Evolutionary conservation across 2,113 vertebrate species (phyloP).

Genomic region (Callospermophilus lateralis): DNA sequence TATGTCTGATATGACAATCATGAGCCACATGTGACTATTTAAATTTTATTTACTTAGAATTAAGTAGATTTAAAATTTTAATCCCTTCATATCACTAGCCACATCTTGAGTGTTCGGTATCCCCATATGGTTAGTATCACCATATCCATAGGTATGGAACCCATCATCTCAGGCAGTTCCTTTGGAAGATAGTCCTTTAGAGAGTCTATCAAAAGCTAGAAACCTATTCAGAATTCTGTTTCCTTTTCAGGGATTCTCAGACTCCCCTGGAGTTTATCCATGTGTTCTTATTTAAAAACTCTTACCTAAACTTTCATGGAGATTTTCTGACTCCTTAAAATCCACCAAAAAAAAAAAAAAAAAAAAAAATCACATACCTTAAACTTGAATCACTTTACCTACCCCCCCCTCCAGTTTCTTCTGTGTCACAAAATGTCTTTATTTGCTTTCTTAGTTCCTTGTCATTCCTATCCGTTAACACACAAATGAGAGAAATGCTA

Average conservation of each 20-base stretch:
- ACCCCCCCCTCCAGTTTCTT: background rate
- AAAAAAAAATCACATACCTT: background rate
- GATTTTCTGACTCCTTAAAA: background rate
- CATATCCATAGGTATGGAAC: background rate
- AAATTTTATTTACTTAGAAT: constrained; percentile 34
- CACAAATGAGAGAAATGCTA: background rate
- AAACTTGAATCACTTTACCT: background rate
- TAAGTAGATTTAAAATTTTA: background rate
- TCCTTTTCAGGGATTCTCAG: background rate
- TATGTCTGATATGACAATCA: background rate
- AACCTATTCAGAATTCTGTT: background rate
- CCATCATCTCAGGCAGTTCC: background rate
- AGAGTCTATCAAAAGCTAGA: background rate
- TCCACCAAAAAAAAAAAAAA: background rate
- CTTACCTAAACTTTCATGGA: background rate
- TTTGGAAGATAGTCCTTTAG: background rate
- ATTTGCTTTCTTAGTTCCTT: background rate
- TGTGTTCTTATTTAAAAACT: background rate
- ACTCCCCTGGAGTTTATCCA: background rate
- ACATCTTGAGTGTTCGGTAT: background rate
- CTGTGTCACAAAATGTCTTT: background rate
- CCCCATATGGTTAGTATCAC: background rate
- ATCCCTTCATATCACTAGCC: background rate
- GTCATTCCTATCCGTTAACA: background rate
- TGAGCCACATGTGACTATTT: background rate